Evolutionary conservation across 2,888 invertebrate species (phyloP).

Genomic region (Stegophylla sp.): DNA sequence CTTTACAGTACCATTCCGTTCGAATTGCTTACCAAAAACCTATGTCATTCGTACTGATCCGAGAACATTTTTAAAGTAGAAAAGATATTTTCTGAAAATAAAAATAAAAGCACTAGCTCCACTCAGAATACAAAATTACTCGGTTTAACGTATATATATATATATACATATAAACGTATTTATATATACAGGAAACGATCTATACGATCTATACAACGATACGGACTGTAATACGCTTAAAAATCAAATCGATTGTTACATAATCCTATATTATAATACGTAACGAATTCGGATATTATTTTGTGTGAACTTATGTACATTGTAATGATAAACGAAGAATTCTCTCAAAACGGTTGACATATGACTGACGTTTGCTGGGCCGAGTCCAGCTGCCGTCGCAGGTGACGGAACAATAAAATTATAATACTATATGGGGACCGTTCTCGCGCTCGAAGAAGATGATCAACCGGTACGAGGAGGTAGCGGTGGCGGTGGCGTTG

Average conservation of each 20-base stretch:
- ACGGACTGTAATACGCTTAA: neutral
- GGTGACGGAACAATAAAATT: conserved; percentile 31
- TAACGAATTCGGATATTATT: neutral
- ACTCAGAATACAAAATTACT: too few species aligned
- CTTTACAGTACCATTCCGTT: too few species aligned
- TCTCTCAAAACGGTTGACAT: neutral
- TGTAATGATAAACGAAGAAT: neutral
- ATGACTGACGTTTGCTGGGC: conserved; percentile 11
- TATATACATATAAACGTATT: too few species aligned
- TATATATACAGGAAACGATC: too few species aligned
- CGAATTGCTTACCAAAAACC: too few species aligned
- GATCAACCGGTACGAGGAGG: neutral
- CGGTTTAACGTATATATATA: too few species aligned
- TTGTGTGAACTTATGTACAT: neutral
- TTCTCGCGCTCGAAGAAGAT: neutral
- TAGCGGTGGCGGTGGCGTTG: neutral
- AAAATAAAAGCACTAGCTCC: too few species aligned
- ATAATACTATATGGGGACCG: conserved; percentile 9
- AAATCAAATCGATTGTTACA: neutral
- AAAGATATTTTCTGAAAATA: too few species aligned
- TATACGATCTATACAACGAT: too few species aligned
- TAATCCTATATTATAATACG: neutral
- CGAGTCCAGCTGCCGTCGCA: conserved; percentile 25
- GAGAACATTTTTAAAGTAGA: too few species aligned
- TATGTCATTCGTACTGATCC: too few species aligned